Evolutionary conservation across 2,797 vertebrate species (phyloP).

Genomic region (Haliaeetus vocifer): DNA sequence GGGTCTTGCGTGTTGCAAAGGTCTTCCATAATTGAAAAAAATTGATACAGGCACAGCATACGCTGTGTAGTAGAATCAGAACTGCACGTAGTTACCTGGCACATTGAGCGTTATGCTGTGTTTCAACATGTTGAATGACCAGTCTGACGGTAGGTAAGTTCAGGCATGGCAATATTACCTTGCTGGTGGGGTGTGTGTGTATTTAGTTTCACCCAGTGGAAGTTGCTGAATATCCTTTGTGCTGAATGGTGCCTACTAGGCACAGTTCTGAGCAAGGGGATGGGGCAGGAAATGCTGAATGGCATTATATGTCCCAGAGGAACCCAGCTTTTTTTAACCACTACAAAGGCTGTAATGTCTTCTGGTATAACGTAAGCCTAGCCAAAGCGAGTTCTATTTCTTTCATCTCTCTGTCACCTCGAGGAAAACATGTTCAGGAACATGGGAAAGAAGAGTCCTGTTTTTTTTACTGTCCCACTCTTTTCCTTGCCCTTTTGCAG

Average conservation of each 20-base stretch:
- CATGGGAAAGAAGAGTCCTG: background rate
- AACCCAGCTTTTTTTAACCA: background rate
- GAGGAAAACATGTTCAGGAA: background rate
- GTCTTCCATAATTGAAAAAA: background rate
- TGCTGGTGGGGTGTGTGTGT: background rate
- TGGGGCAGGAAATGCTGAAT: fast-evolving
- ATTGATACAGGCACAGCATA: too few relatives aligned
- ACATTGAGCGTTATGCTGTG: fast-evolving
- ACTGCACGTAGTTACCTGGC: background rate
- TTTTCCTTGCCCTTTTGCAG: background rate
- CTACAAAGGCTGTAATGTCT: background rate
- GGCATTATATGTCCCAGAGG: background rate
- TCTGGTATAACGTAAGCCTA: background rate
- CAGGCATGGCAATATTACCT: background rate
- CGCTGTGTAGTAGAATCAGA: background rate
- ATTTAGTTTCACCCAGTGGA: background rate
- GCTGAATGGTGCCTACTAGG: background rate
- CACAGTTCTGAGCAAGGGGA: background rate
- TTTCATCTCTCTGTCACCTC: background rate
- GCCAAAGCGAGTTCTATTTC: background rate
- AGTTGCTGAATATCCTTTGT: background rate
- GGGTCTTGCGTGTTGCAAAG: background rate
- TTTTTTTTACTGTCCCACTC: background rate
- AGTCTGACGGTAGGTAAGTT: background rate
- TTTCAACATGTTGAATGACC: background rate